Conservation (phyloP, 2,888 invertebrate species). For the Steinernema carpocapsae region DNA sequence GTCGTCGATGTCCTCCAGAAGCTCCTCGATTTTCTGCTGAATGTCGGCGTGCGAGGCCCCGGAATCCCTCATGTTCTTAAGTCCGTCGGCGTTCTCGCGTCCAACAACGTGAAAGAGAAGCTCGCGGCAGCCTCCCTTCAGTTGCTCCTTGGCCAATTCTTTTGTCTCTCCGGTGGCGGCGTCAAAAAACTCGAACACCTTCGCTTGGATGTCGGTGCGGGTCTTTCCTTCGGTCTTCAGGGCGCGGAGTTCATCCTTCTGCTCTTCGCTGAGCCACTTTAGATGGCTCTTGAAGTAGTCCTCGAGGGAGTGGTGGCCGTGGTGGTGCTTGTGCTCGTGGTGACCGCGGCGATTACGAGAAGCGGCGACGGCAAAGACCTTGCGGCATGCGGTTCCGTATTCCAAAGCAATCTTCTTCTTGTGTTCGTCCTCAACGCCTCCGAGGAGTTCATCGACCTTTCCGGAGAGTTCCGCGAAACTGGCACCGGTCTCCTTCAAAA, state of each 20-base stretch:
- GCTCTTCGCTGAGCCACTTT: conserved; percentile 50
- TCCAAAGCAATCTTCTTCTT: conserved; percentile 51
- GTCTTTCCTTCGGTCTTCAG: conserved; percentile 47
- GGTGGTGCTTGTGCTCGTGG: conserved; percentile 38
- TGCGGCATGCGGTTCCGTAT: conserved; percentile 44
- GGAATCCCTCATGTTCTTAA: conserved; percentile 48
- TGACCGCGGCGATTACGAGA: conserved; percentile 48
- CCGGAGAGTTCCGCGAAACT: conserved; percentile 40
- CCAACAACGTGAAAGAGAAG: conserved; percentile 45
- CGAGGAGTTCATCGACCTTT: conserved; percentile 48
- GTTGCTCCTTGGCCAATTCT: conserved; percentile 28
- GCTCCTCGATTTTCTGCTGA: conserved; percentile 45
- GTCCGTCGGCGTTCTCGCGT: conserved; percentile 40
- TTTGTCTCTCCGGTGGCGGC: conserved; percentile 45
- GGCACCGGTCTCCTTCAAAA: conserved; percentile 46
- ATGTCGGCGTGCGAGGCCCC: conserved; percentile 44
- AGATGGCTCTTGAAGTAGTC: conserved; percentile 45
- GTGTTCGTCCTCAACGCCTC: conserved; percentile 47
- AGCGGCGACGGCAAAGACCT: conserved; percentile 36
- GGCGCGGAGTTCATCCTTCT: conserved; percentile 46
- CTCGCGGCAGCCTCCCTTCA: conserved; percentile 48
- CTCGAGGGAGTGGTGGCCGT: conserved; percentile 38
- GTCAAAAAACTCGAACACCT: conserved; percentile 48
- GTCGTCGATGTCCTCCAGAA: conserved; percentile 48
- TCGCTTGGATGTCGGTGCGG: conserved; percentile 43